These are phyloP conservation scores for Meandrusa payeni DNA, from an alignment of 2,888 invertebrate genomes.

Conservation along the genomic window DNA sequence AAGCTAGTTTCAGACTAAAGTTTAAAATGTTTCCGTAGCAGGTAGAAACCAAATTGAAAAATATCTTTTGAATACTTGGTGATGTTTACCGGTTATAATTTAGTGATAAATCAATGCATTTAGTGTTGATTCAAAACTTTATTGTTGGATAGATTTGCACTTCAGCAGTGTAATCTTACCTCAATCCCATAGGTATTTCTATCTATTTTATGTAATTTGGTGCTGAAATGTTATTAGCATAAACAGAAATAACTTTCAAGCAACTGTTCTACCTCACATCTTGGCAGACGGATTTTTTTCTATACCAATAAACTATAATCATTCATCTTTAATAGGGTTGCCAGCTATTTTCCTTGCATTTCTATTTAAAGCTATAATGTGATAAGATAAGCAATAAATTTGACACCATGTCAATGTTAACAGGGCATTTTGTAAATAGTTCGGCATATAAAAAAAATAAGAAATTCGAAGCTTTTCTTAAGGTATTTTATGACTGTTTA, in stretches of 20 bases:
- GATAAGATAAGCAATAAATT: constrained; percentile 24
- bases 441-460: constrained; percentile 10
- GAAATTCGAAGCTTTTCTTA: constrained; percentile 15
- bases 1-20: too few relatives aligned
- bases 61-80: too few relatives aligned
- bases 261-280: constrained; percentile 70
- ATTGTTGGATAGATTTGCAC: too few relatives aligned
- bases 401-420: constrained; percentile 5
- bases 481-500: constrained; percentile 10
- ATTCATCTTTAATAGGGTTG: constrained; percentile 16
- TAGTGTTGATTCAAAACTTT: too few relatives aligned
- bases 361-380: constrained; percentile 13
- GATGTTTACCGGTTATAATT: too few relatives aligned
- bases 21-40: too few relatives aligned
- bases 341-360: constrained; percentile 8
- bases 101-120: too few relatives aligned
- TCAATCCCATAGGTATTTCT: background rate
- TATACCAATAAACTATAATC: background rate
- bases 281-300: constrained; percentile 58
- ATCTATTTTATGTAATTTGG: constrained; percentile 35
- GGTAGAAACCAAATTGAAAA: too few relatives aligned
- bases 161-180: constrained; percentile 1
- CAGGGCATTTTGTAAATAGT: constrained; percentile 21
- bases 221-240: constrained; percentile 53
- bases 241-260: constrained; percentile 39